Evolutionary conservation across 1,140 invertebrate species (phyloP).

Genomic region (Maniola jurtina): DNA sequence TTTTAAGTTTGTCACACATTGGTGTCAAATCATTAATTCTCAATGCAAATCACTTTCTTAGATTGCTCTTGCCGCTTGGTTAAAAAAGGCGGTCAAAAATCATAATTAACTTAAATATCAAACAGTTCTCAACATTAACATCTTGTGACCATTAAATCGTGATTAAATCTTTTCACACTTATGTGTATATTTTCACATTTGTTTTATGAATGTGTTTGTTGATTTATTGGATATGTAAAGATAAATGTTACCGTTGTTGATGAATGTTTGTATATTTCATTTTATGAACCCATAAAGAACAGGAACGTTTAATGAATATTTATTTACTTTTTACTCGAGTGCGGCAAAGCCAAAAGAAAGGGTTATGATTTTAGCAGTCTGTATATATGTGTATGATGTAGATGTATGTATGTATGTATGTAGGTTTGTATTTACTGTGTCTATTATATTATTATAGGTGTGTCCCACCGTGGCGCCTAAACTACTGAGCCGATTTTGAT

Average conservation of each 20-base stretch:
- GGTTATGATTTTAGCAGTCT: too few species aligned
- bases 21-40: too few species aligned
- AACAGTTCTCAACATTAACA: background rate
- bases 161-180: background rate
- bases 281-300: background rate
- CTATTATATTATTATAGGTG: too few species aligned
- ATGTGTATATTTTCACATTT: slow-evolving; percentile 3
- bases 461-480: too few species aligned
- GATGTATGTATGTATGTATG: too few species aligned
- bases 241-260: background rate
- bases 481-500: too few species aligned
- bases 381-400: too few species aligned
- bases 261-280: background rate
- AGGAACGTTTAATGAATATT: background rate
- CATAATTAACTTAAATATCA: background rate
- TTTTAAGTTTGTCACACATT: too few species aligned
- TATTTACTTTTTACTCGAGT: too few species aligned
- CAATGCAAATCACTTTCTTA: too few species aligned
- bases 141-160: background rate
- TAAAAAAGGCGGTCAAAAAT: background rate
- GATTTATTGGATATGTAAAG: background rate
- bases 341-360: too few species aligned
- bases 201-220: background rate
- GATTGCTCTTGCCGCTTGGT: background rate
- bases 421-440: too few species aligned